These are phyloP conservation scores for Danio albolineatus DNA, from an alignment of 2,797 vertebrate species.

Conservation along the genomic window DNA sequence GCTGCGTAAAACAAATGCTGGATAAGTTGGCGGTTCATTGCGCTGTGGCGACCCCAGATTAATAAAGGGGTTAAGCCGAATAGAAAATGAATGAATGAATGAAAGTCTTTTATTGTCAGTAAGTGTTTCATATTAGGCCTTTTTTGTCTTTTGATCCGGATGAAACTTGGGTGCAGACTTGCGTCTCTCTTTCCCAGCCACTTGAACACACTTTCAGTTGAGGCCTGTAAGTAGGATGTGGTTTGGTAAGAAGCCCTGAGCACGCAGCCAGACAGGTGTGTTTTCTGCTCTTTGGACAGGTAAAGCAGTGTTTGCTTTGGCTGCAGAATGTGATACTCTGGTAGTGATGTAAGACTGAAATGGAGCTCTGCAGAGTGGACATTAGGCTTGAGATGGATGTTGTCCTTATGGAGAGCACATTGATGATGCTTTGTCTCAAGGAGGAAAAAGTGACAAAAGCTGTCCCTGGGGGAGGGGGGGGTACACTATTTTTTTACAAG, in stretches of 20 bases:
- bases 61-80: too few species aligned
- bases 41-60: too few species aligned
- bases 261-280: conserved; percentile 8
- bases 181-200: not conserved
- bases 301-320: conserved; percentile 36
- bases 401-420: not conserved
- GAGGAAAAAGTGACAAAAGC: too few species aligned
- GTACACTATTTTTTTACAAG: too few species aligned
- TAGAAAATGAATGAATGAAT: too few species aligned
- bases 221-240: conserved; percentile 20
- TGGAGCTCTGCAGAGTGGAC: not conserved
- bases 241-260: conserved; percentile 22
- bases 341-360: conserved; percentile 35
- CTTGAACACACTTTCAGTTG: not conserved
- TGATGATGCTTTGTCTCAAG: not conserved
- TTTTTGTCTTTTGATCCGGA: too few species aligned
- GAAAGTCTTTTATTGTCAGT: too few species aligned
- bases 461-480: too few species aligned
- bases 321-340: conserved; percentile 30
- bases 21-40: too few species aligned
- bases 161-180: too few species aligned
- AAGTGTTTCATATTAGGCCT: too few species aligned
- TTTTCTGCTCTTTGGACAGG: conserved; percentile 44
- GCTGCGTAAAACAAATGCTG: too few species aligned
- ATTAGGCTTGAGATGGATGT: conserved; percentile 12